Conservation (phyloP, 2,888 invertebrate genomes). For the Lepidochitona cinerea region DNA sequence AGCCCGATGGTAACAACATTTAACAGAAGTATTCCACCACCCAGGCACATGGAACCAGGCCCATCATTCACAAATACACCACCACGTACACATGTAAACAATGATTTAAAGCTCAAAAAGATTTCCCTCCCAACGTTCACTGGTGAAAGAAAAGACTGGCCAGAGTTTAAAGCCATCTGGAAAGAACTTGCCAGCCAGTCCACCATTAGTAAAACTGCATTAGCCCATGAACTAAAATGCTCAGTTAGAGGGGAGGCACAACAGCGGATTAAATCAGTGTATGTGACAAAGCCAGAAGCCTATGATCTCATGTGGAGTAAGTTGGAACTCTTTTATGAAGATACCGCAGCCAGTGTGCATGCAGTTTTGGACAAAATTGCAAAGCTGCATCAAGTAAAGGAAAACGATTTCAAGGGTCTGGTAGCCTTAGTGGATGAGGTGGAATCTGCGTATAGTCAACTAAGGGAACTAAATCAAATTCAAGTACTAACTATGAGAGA, state of each 20-base stretch:
- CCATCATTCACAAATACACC: background rate
- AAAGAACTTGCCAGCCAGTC: background rate
- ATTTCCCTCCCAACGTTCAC: background rate
- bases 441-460: background rate
- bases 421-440: background rate
- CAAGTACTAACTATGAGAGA: background rate
- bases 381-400: background rate
- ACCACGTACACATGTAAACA: background rate
- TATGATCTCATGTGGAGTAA: background rate
- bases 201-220: background rate
- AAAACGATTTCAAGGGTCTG: background rate
- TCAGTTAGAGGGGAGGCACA: background rate
- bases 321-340: background rate
- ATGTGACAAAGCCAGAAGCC: background rate
- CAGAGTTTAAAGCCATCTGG: conserved; percentile 7
- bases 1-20: background rate
- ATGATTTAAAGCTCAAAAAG: background rate
- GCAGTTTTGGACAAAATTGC: background rate
- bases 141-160: conserved; percentile 9
- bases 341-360: background rate
- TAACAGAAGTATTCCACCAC: background rate
- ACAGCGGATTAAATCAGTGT: background rate
- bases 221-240: background rate
- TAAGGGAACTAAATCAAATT: background rate
- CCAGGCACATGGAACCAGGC: background rate